A percentile compares a stretch with the other conserved stretches of the same genome.
phyloP scores from a whole-genome alignment of 2,113 vertebrate species.

The Climacteris rufus region DNA sequence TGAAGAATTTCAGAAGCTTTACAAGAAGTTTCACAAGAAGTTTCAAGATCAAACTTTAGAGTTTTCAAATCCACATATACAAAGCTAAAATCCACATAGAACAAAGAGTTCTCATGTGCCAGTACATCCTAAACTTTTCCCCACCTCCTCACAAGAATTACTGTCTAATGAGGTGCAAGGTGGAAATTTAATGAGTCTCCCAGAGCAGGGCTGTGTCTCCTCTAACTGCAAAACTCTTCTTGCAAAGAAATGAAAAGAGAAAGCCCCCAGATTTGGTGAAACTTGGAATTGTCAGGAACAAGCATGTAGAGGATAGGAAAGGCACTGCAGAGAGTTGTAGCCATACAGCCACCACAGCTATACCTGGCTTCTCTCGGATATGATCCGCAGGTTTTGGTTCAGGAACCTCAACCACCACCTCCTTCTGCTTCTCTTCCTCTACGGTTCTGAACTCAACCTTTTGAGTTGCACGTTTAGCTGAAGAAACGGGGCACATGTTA shows the following conservation, averaged over 20 bases:
- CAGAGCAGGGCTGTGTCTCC: neutral
- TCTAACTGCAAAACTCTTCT: neutral
- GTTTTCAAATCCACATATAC: neutral
- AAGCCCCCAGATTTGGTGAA: neutral
- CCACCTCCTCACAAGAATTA: neutral
- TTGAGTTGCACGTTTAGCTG: slow-evolving; percentile 65
- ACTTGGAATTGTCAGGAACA: neutral
- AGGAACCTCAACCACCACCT: slow-evolving; percentile 67
- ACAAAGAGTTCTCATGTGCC: neutral
- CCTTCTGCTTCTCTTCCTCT: slow-evolving; percentile 69
- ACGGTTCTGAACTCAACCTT: slow-evolving; percentile 62
- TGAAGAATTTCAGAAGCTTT: neutral
- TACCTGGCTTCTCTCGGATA: slow-evolving; percentile 67
- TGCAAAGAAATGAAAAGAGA: neutral
- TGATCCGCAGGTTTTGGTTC: slow-evolving; percentile 61
- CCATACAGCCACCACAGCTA: slow-evolving; percentile 60
- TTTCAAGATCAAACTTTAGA: neutral
- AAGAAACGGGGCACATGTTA: slow-evolving; percentile 68
- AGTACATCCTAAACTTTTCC: neutral
- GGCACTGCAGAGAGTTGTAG: slow-evolving; percentile 48
- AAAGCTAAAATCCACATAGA: neutral
- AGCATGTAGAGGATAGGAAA: slow-evolving; percentile 24
- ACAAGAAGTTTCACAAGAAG: neutral
- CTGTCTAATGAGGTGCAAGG: neutral
- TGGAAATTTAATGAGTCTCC: neutral